phyloP scores from a whole-genome alignment of 2,113 vertebrate genomes.

The Malurus cyaneus region DNA sequence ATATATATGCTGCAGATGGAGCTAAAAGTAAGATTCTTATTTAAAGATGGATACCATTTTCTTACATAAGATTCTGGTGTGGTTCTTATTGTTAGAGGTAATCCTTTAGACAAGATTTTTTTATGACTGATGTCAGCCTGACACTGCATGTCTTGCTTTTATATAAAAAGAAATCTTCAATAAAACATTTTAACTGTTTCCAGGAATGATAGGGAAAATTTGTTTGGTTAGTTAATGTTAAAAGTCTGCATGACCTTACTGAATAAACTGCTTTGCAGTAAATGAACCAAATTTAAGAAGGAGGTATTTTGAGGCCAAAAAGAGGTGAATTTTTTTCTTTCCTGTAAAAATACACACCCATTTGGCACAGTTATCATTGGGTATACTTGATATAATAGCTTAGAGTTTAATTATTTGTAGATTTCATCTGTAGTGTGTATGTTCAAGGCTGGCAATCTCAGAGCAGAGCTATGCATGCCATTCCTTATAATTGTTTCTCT shows the following conservation, averaged over 20 bases:
- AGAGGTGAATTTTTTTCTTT: neutral
- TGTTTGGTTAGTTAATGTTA: constrained; percentile 25
- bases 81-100: constrained; percentile 30
- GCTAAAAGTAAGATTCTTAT: neutral
- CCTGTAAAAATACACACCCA: neutral
- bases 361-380: neutral
- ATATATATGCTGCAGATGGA: neutral
- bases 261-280: neutral
- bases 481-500: neutral
- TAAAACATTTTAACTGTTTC: constrained; percentile 44
- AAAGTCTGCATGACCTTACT: neutral
- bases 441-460: neutral
- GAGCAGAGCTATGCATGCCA: neutral
- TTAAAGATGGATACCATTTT: constrained; percentile 21
- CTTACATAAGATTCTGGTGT: neutral
- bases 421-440: neutral
- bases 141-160: constrained; percentile 2
- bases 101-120: constrained; percentile 15
- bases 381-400: neutral
- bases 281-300: neutral
- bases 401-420: constrained; percentile 2
- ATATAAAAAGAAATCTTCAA: constrained; percentile 25
- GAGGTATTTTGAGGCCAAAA: neutral
- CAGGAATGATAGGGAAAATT: constrained; percentile 9
- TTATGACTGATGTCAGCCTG: constrained; percentile 34